Evolutionary conservation across 2,888 invertebrate species (phyloP), one percentile per base, ranked within the genome.

Genomic region (Oscheius sp.): DNA sequence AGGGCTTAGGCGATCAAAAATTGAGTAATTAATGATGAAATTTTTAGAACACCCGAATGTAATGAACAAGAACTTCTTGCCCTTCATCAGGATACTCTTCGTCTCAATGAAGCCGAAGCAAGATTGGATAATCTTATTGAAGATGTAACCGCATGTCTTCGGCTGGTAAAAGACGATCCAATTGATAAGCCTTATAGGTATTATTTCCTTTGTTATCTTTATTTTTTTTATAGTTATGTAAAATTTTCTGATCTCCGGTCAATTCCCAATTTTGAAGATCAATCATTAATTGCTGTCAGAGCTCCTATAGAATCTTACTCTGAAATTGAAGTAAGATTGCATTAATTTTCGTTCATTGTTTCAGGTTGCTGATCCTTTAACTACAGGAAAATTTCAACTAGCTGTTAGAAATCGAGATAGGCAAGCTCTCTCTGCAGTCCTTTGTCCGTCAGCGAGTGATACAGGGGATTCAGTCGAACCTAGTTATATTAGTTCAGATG

Each of bases 121-220:
- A 36, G 66, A 1, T 50, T 83, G 38, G 84, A 83, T 68, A 36
- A 32, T n/a, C 50, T 82, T 28, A 67, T 77, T 30, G 64, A 67
- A 24, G 67, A 75, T 26, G 51, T 80, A 2, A 57, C 66, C 9
- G 66, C 70, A 28, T 73, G 79, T 8, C 68, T 83, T 38, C 70
- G 67, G 17, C 51, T 80, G 24, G 72, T 74, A 17, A 77, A 73
- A 36, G 81, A 80, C 41, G 82, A 85, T 49, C 83, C 84, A 20
- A 75, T 71, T 30, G 80, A 84, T 49, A 68, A 67, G 61, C 76
- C 80, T 14, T 84, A 84, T 50, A 69, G 66, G 83, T 82, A 44
- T 33, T 67, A 28, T 45, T 17, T 17, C 30, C 14, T 62, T 6
- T 26, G 45, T 20, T 38, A 1, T 30, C 1, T 20, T 1, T 26